phyloP scores from a whole-genome alignment of 1,140 invertebrate genomes.

The Scaptomyza pallida region DNA sequence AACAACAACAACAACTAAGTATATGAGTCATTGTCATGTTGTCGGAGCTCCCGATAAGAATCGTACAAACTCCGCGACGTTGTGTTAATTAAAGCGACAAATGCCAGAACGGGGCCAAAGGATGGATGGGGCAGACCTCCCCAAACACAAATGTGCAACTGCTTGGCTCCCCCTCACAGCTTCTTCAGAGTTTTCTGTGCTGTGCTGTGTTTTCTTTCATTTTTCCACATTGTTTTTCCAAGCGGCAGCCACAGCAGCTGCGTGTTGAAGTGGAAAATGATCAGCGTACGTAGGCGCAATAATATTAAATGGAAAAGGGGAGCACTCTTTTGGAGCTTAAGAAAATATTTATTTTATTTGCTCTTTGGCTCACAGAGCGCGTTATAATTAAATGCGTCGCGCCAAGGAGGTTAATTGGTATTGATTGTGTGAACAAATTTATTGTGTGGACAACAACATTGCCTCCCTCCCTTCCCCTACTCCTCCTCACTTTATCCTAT shows the following conservation, averaged over 20 bases:
- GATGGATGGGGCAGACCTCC: conserved; percentile 19
- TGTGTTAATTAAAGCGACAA: conserved; percentile 66
- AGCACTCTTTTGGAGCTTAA: conserved; percentile 23
- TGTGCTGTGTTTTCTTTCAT: conserved; percentile 41
- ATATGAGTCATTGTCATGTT: conserved; percentile 33
- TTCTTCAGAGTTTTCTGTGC: neutral
- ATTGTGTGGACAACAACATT: conserved; percentile 25
- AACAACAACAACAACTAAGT: conserved; percentile 14
- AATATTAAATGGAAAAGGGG: neutral
- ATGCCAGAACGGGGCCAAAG: neutral
- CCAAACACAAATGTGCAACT: conserved; percentile 15
- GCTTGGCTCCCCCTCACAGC: neutral
- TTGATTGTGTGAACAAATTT: conserved; percentile 62
- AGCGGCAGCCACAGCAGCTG: conserved; percentile 52
- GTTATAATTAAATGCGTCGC: conserved; percentile 51
- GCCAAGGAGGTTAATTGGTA: conserved; percentile 66
- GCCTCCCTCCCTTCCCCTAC: neutral
- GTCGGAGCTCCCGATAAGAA: conserved; percentile 24
- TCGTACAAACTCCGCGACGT: conserved; percentile 46
- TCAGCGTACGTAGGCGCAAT: conserved; percentile 30
- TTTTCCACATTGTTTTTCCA: conserved; percentile 44
- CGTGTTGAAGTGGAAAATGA: conserved; percentile 62
- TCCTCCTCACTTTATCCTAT: neutral
- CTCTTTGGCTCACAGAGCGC: conserved; percentile 33
- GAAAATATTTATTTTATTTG: conserved; percentile 63